Evolutionary conservation across 1,140 invertebrate genomes (phyloP).

Genomic region (Drosophila nigromelanica): DNA sequence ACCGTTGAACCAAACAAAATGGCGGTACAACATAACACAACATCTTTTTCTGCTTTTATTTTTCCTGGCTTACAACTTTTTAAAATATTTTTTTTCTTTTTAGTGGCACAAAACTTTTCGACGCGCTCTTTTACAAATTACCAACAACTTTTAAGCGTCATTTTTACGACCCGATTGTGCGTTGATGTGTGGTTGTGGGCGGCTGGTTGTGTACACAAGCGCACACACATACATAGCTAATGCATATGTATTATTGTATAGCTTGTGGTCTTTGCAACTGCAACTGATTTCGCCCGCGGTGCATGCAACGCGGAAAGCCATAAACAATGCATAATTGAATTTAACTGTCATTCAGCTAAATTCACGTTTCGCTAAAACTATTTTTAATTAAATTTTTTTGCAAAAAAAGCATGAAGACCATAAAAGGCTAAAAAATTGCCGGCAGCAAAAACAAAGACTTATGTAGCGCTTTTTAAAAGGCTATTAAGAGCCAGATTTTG

Average conservation of each 20-base stretch:
- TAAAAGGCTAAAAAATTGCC: slow-evolving; percentile 32
- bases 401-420: neutral
- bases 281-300: slow-evolving; percentile 50
- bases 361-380: slow-evolving; percentile 20
- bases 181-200: slow-evolving; percentile 44
- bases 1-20: slow-evolving; percentile 65
- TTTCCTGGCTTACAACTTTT: slow-evolving; percentile 25
- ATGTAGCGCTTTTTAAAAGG: slow-evolving; percentile 59
- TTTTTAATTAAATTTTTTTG: slow-evolving; percentile 70
- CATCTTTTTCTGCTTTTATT: slow-evolving; percentile 48
- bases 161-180: slow-evolving; percentile 73
- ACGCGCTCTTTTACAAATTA: slow-evolving; percentile 84
- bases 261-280: slow-evolving; percentile 42
- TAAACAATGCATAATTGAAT: slow-evolving; percentile 52
- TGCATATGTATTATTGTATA: neutral
- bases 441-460: slow-evolving; percentile 43
- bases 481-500: slow-evolving; percentile 71
- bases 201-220: neutral
- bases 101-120: slow-evolving; percentile 79
- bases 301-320: slow-evolving; percentile 9
- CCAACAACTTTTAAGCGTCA: slow-evolving; percentile 76
- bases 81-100: slow-evolving; percentile 24
- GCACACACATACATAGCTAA: neutral
- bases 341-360: slow-evolving; percentile 45
- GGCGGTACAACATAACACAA: slow-evolving; percentile 78